phyloP scores from a whole-genome alignment of 2,888 invertebrate genomes.

The Eristalinus sepulchralis region DNA sequence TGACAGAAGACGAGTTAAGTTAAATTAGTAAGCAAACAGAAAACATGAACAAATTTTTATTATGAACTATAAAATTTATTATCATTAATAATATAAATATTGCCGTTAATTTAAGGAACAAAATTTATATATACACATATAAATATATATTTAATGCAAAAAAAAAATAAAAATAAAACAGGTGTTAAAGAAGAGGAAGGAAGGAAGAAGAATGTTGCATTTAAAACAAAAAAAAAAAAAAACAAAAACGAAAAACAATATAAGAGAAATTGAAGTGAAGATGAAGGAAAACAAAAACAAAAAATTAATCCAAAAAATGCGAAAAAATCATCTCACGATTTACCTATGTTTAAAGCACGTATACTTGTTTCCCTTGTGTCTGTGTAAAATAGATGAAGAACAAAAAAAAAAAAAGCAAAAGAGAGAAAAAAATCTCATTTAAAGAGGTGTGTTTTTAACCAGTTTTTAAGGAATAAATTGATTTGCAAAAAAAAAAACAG shows the following conservation, averaged over 20 bases:
- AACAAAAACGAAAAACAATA: constrained; percentile 4
- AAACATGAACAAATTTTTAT: constrained; percentile 60
- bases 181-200: constrained; percentile 23
- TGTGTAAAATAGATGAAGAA: constrained; percentile 60
- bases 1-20: constrained; percentile 3
- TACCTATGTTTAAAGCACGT: constrained; percentile 67
- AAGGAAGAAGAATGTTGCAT: constrained; percentile 47
- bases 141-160: constrained; percentile 47
- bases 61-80: constrained; percentile 66
- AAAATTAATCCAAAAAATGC: constrained; percentile 1
- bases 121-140: constrained; percentile 53
- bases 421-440: constrained; percentile 16
- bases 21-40: neutral
- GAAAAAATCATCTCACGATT: constrained; percentile 58
- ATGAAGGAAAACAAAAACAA: constrained; percentile 10
- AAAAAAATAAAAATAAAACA: constrained; percentile 17
- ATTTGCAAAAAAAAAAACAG: constrained; percentile 18
- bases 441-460: constrained; percentile 1
- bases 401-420: constrained; percentile 19
- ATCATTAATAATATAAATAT: constrained; percentile 67
- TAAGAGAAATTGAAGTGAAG: neutral
- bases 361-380: constrained; percentile 66
- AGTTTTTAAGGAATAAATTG: constrained; percentile 32
- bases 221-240: constrained; percentile 52
- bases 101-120: constrained; percentile 63